A percentile compares a stretch with the other conserved stretches of the same genome.
These are phyloP conservation scores for Orchesella flavescens DNA, from an alignment of 2,888 invertebrate genomes.

Conservation along the genomic window DNA sequence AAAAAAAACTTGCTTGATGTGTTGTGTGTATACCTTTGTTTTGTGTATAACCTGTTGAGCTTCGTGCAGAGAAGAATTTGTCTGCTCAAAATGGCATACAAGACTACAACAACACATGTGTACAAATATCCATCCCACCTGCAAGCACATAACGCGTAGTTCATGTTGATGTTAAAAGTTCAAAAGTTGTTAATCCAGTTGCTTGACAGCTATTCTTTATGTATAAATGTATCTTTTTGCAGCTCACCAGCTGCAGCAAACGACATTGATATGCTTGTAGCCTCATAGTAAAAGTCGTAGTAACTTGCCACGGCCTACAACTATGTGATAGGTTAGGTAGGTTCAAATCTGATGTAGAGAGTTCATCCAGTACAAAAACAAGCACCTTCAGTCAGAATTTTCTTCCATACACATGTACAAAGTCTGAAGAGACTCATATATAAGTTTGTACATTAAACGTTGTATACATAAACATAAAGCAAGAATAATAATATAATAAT, in stretches of 20 bases:
- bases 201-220: conserved; percentile 35
- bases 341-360: conserved; percentile 61
- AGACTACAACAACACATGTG: neutral
- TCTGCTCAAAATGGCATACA: neutral
- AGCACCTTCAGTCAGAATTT: neutral
- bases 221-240: neutral
- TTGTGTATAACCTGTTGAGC: neutral
- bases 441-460: too few relatives aligned
- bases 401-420: neutral
- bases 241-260: conserved; percentile 5
- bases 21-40: conserved; percentile 4
- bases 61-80: too few relatives aligned
- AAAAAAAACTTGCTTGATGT: too few relatives aligned
- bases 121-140: conserved; percentile 33
- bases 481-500: too few relatives aligned
- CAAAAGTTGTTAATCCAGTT: conserved; percentile 71
- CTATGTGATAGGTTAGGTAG: conserved; percentile 60
- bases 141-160: neutral
- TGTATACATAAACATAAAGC: too few relatives aligned
- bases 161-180: neutral
- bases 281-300: neutral
- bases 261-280: neutral
- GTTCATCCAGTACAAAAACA: conserved; percentile 66
- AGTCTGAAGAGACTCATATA: too few relatives aligned
- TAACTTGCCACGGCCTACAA: conserved; percentile 51